These are phyloP conservation scores for Brachypalpus laphriformis DNA, from an alignment of 2,888 invertebrate species.

Conservation along the genomic window DNA sequence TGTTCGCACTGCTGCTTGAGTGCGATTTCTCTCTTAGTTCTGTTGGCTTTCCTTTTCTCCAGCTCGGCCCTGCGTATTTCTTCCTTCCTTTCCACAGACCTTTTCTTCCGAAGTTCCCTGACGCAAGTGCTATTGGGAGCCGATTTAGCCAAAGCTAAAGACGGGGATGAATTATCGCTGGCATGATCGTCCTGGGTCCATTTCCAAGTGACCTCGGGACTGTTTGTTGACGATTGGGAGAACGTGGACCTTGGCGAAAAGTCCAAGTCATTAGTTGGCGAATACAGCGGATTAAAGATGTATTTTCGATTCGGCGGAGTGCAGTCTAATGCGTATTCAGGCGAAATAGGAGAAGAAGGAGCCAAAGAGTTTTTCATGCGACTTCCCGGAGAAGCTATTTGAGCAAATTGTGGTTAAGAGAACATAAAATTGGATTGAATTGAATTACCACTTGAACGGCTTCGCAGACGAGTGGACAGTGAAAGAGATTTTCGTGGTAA, in stretches of 20 bases:
- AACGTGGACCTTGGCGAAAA: constrained; percentile 78
- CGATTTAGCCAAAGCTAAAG: constrained; percentile 1
- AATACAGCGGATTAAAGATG: constrained; percentile 78
- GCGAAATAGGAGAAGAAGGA: constrained; percentile 62
- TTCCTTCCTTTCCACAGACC: constrained; percentile 78
- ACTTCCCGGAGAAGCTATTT: constrained; percentile 78
- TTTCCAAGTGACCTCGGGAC: constrained; percentile 81
- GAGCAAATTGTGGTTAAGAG: neutral
- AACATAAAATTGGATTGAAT: neutral
- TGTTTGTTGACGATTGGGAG: constrained; percentile 79
- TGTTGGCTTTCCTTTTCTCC: constrained; percentile 52
- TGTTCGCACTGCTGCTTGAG: constrained; percentile 53
- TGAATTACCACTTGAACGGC: constrained; percentile 77
- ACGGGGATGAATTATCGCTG: neutral
- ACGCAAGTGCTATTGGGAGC: constrained; percentile 69
- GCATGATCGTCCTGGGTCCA: constrained; percentile 76
- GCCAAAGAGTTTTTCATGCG: constrained; percentile 35
- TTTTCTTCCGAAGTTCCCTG: constrained; percentile 78
- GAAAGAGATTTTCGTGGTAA: constrained; percentile 78
- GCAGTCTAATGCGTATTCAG: constrained; percentile 75
- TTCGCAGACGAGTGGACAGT: constrained; percentile 77
- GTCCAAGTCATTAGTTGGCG: constrained; percentile 77
- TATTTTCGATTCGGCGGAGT: constrained; percentile 79
- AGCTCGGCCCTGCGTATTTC: constrained; percentile 76
- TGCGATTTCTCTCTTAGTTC: constrained; percentile 35